These are phyloP conservation scores for Cercopithecus mitis DNA, from an alignment of 2,797 vertebrate genomes.

Conservation along the genomic window DNA sequence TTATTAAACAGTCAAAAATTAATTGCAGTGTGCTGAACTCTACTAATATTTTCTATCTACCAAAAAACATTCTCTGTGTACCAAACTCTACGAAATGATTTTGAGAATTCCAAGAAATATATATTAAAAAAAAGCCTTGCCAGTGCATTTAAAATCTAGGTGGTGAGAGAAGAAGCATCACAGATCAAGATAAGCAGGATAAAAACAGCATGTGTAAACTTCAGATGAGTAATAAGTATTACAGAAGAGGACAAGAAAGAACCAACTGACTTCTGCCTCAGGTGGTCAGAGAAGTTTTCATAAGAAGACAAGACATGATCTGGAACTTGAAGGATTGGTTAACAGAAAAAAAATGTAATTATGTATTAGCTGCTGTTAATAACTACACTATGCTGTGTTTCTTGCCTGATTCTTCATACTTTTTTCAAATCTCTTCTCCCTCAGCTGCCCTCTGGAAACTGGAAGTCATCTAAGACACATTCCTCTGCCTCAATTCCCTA, in stretches of 20 bases:
- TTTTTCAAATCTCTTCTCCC: neutral
- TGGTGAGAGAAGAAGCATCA: neutral
- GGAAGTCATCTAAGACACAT: neutral
- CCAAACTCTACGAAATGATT: neutral
- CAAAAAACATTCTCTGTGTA: neutral
- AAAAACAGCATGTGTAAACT: neutral
- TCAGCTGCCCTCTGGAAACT: neutral
- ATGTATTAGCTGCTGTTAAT: neutral
- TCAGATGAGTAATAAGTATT: neutral
- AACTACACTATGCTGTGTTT: neutral
- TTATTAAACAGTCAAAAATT: neutral
- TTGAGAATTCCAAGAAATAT: neutral
- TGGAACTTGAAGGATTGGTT: neutral
- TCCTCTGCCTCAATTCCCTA: neutral
- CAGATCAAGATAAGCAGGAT: neutral
- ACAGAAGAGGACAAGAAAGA: neutral
- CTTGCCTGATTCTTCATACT: neutral
- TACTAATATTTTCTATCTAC: neutral
- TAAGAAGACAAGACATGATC: neutral
- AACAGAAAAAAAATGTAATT: neutral
- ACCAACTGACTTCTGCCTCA: neutral
- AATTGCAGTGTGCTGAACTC: neutral
- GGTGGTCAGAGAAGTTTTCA: neutral
- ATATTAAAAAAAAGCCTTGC: neutral
- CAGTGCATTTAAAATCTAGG: neutral